phyloP scores from a whole-genome alignment of 2,113 vertebrate genomes.

The Hippopotamus amphibius region DNA sequence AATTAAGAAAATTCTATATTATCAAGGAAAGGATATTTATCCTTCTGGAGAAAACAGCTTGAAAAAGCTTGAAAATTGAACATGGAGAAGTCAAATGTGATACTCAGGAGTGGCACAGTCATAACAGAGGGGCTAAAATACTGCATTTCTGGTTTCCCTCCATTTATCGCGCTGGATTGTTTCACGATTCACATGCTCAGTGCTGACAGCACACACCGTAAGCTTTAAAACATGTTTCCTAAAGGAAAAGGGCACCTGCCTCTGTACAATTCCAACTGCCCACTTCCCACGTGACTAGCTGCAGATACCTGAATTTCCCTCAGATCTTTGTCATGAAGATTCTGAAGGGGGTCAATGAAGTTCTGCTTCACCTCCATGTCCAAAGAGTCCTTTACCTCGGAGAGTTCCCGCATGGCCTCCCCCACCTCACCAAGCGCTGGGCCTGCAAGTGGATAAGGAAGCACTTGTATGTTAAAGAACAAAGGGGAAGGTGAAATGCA shows the following conservation, averaged over 20 bases:
- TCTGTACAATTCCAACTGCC: not conserved
- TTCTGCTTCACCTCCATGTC: slow-evolving; percentile 99
- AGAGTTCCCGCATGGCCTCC: slow-evolving; percentile 96
- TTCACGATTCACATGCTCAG: not conserved
- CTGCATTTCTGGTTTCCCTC: not conserved
- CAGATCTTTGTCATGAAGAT: slow-evolving; percentile 98
- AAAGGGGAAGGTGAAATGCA: not conserved
- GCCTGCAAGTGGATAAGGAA: slow-evolving; percentile 85
- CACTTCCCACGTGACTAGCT: not conserved
- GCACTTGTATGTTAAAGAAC: slow-evolving; percentile 4
- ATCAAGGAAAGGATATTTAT: not conserved
- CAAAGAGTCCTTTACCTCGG: slow-evolving; percentile 97
- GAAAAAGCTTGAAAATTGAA: not conserved
- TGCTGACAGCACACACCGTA: not conserved
- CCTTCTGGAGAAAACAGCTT: not conserved
- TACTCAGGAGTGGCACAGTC: not conserved
- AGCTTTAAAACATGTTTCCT: not conserved
- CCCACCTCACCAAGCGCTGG: slow-evolving; percentile 94
- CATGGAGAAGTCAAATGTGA: not conserved
- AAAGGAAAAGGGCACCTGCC: not conserved
- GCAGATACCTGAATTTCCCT: slow-evolving; percentile 96
- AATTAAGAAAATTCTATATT: not conserved
- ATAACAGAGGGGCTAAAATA: rapidly evolving
- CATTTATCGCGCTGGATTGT: not conserved
- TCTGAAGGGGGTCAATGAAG: slow-evolving; percentile 98